Evolutionary conservation across 2,888 invertebrate genomes (phyloP).

Genomic region (Limenitis camilla): DNA sequence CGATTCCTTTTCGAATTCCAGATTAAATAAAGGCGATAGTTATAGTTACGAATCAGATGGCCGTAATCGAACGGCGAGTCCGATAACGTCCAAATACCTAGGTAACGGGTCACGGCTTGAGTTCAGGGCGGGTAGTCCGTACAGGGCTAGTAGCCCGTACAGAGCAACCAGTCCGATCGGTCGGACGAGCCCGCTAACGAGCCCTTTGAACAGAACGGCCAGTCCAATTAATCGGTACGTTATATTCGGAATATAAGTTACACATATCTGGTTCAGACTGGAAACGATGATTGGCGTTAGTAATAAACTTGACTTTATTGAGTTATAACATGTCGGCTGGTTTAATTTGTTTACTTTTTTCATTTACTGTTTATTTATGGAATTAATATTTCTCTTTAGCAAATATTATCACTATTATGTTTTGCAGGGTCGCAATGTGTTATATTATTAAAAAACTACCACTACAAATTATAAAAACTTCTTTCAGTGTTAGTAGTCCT

Average conservation of each 20-base stretch:
- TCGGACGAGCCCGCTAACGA: slow-evolving; percentile 73
- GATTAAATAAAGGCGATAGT: slow-evolving; percentile 52
- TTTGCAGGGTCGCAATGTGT: too few species aligned
- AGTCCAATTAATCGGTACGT: slow-evolving; percentile 72
- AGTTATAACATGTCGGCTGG: background rate
- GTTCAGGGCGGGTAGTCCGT: slow-evolving; percentile 59
- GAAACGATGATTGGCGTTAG: slow-evolving; percentile 8
- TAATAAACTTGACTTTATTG: background rate
- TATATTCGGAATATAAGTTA: slow-evolving; percentile 10
- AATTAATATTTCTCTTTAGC: too few species aligned
- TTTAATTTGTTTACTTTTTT: background rate
- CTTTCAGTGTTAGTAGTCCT: slow-evolving; percentile 63
- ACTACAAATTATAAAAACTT: too few species aligned
- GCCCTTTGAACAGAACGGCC: slow-evolving; percentile 68
- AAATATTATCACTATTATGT: too few species aligned
- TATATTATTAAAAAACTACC: too few species aligned
- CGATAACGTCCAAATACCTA: slow-evolving; percentile 72
- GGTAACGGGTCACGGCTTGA: slow-evolving; percentile 66
- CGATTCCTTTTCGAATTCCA: slow-evolving; percentile 61
- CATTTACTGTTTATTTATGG: too few species aligned
- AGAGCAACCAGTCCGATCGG: slow-evolving; percentile 63
- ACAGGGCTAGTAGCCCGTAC: slow-evolving; percentile 54
- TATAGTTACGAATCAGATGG: slow-evolving; percentile 59
- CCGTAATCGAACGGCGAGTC: slow-evolving; percentile 62
- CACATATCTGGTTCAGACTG: slow-evolving; percentile 12